These are phyloP conservation scores for Leptinotarsa juncta DNA, from an alignment of 2,888 invertebrate genomes.

Conservation along the genomic window DNA sequence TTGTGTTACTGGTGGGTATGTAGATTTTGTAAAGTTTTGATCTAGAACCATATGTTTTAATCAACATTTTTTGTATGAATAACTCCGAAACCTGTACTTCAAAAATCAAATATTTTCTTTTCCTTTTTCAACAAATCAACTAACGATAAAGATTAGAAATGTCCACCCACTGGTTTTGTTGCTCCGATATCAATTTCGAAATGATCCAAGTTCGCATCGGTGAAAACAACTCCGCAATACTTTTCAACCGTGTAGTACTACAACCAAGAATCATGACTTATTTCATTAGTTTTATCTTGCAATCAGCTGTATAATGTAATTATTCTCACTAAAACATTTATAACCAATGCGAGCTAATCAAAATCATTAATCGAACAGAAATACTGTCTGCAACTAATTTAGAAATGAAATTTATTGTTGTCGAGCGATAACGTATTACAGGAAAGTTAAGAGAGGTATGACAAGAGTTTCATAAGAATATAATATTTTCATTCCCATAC, in stretches of 20 bases:
- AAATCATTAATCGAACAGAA: conserved; percentile 30
- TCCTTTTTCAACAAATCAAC: too few relatives aligned
- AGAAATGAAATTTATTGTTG: conserved; percentile 32
- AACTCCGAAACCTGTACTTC: too few relatives aligned
- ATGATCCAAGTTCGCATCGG: background rate
- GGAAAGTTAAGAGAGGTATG: background rate
- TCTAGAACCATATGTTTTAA: too few relatives aligned
- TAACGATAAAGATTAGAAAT: background rate
- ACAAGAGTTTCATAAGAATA: too few relatives aligned
- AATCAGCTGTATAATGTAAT: conserved; percentile 28
- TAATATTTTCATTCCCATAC: too few relatives aligned
- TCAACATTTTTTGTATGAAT: too few relatives aligned
- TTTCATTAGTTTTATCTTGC: conserved; percentile 24
- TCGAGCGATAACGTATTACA: conserved; percentile 21
- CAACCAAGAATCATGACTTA: conserved; percentile 9
- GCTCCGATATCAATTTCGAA: background rate
- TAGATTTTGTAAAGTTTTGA: too few relatives aligned
- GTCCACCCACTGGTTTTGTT: background rate
- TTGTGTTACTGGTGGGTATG: too few relatives aligned
- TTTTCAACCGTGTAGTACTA: conserved; percentile 2
- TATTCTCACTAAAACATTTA: conserved; percentile 29
- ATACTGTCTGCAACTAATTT: conserved; percentile 36
- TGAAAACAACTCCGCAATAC: conserved; percentile 6
- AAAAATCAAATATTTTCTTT: too few relatives aligned
- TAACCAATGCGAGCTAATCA: conserved; percentile 25